These are phyloP conservation scores for Drosophila elegans DNA, from an alignment of 1,140 invertebrate species.

Conservation along the genomic window DNA sequence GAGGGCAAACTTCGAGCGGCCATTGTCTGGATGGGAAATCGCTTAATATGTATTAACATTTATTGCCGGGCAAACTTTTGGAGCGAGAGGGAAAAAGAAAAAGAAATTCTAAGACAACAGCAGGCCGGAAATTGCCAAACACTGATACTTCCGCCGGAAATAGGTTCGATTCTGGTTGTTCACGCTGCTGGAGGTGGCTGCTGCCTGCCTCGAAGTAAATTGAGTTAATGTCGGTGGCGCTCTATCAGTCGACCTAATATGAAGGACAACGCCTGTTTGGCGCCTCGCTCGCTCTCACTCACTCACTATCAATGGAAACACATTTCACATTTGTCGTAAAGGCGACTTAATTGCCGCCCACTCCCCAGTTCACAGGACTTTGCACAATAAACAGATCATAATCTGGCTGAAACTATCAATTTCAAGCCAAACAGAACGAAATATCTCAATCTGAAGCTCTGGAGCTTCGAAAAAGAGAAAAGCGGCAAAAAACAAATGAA, in stretches of 20 bases:
- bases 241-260: slow-evolving; percentile 26
- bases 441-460: slow-evolving; percentile 25
- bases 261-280: slow-evolving; percentile 45
- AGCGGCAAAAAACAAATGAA: slow-evolving; percentile 52
- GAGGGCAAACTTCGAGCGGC: slow-evolving; percentile 2
- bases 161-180: slow-evolving; percentile 76
- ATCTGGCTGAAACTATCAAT: slow-evolving; percentile 75
- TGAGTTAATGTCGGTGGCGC: slow-evolving; percentile 37
- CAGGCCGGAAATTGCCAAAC: slow-evolving; percentile 75
- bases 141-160: slow-evolving; percentile 80
- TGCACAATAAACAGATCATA: slow-evolving; percentile 77
- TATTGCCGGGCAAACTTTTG: slow-evolving; percentile 55
- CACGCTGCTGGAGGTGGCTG: background rate
- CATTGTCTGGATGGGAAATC: slow-evolving; percentile 49
- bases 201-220: slow-evolving; percentile 36
- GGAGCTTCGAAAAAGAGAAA: background rate
- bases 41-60: slow-evolving; percentile 77
- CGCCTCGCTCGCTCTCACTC: slow-evolving; percentile 15
- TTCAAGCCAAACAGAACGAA: slow-evolving; percentile 52
- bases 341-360: slow-evolving; percentile 61
- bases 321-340: slow-evolving; percentile 58
- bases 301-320: slow-evolving; percentile 45
- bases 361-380: slow-evolving; percentile 50
- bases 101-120: slow-evolving; percentile 40
- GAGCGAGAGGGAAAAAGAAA: slow-evolving; percentile 21